Evolutionary conservation across 2,888 invertebrate genomes (phyloP).

Genomic region (Urechis unicinctus): DNA sequence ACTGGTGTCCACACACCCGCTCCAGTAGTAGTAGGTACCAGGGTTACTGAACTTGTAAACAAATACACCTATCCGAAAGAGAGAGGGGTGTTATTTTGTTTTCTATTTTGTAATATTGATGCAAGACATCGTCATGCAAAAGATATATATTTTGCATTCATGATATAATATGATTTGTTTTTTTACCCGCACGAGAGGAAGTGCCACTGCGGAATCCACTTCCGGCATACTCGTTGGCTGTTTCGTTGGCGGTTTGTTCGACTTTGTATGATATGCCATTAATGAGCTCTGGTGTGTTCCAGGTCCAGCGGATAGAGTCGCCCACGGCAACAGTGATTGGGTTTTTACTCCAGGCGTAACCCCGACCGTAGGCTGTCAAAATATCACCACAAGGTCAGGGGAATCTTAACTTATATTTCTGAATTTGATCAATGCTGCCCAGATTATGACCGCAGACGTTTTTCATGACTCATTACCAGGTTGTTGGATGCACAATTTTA

Average conservation of each 20-base stretch:
- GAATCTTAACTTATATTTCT: no score
- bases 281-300: conserved; percentile 9
- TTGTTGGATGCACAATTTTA: no score
- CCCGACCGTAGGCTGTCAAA: neutral
- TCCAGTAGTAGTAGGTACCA: conserved; percentile 34
- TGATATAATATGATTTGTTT: no score
- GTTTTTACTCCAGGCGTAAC: conserved; percentile 15
- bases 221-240: conserved; percentile 1
- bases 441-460: neutral
- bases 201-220: conserved; percentile 12
- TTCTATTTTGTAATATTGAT: neutral
- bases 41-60: conserved; percentile 14
- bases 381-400: no score
- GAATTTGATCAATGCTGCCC: no score
- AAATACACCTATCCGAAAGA: neutral
- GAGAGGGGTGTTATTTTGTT: no score
- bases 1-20: neutral
- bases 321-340: conserved; percentile 12
- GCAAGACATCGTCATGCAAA: neutral
- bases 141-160: neutral
- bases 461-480: no score
- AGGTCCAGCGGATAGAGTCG: conserved; percentile 19
- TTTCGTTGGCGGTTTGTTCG: conserved; percentile 9
- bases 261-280: conserved; percentile 9
- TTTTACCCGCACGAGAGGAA: no score